Conservation (phyloP, 2,888 invertebrate species). For the Bedellia somnulentella region DNA sequence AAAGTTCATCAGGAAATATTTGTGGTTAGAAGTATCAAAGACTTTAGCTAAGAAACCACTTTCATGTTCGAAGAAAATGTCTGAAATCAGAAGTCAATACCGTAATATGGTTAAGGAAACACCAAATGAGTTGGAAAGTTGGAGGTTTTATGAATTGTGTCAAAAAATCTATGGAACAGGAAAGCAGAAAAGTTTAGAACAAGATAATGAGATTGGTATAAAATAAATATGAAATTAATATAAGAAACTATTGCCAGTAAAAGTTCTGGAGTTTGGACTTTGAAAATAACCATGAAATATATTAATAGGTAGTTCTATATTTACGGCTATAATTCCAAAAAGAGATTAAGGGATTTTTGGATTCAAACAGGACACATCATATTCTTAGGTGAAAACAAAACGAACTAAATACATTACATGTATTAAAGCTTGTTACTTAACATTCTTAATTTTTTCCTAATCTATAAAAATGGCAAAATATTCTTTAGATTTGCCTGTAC, state of each 20-base stretch:
- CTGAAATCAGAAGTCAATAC: constrained; percentile 36
- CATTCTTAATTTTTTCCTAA: neutral
- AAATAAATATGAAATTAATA: too few species aligned
- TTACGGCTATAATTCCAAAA: too few species aligned
- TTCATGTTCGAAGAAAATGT: constrained; percentile 45
- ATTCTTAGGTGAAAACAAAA: too few species aligned
- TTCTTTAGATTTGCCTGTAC: neutral
- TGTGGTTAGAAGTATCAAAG: constrained; percentile 39
- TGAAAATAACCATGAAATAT: too few species aligned
- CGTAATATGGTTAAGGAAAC: constrained; percentile 34
- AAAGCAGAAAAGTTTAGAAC: constrained; percentile 18
- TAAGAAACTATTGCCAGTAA: too few species aligned
- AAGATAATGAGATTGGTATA: neutral
- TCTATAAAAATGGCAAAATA: neutral
- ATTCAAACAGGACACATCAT: too few species aligned
- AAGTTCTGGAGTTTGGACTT: too few species aligned
- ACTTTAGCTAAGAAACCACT: constrained; percentile 33
- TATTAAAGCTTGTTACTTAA: too few species aligned
- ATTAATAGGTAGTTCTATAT: too few species aligned
- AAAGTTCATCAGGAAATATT: constrained; percentile 33
- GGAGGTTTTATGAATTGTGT: constrained; percentile 38
- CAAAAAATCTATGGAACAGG: constrained; percentile 51
- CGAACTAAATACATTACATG: too few species aligned
- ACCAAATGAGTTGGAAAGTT: constrained; percentile 22
- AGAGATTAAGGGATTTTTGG: too few species aligned